These are phyloP conservation scores for Limnephilus lunatus DNA, from an alignment of 2,888 invertebrate genomes.

Conservation along the genomic window DNA sequence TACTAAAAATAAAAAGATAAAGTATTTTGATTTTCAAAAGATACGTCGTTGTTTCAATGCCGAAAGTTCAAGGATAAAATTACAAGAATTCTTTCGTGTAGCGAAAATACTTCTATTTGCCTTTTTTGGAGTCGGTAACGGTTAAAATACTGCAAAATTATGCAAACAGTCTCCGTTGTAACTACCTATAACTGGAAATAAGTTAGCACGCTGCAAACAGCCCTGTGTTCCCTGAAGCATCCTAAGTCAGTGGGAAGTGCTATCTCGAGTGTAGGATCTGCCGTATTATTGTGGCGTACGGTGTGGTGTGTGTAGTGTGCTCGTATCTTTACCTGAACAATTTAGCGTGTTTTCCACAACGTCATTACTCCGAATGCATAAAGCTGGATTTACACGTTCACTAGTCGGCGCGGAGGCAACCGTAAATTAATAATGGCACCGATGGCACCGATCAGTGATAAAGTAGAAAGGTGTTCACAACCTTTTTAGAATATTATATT, in stretches of 20 bases:
- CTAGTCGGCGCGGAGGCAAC: not conserved
- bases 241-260: not conserved
- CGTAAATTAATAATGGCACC: not conserved
- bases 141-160: not conserved
- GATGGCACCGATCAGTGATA: not conserved
- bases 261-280: not conserved
- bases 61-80: not conserved
- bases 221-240: not conserved
- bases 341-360: not conserved
- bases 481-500: not conserved
- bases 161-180: not conserved
- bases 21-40: not conserved
- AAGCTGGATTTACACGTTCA: not conserved
- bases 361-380: constrained; percentile 19
- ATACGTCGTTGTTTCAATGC: not conserved
- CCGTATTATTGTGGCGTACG: not conserved
- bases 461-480: not conserved
- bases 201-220: not conserved
- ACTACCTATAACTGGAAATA: not conserved
- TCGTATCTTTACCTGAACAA: not conserved
- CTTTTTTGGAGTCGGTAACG: not conserved
- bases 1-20: not conserved
- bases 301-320: not conserved
- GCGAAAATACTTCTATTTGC: not conserved
- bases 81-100: not conserved